Evolutionary conservation across 53 echinoderm and acorn worm species (phyloP).

Genomic region (Glandiceps talaboti): DNA sequence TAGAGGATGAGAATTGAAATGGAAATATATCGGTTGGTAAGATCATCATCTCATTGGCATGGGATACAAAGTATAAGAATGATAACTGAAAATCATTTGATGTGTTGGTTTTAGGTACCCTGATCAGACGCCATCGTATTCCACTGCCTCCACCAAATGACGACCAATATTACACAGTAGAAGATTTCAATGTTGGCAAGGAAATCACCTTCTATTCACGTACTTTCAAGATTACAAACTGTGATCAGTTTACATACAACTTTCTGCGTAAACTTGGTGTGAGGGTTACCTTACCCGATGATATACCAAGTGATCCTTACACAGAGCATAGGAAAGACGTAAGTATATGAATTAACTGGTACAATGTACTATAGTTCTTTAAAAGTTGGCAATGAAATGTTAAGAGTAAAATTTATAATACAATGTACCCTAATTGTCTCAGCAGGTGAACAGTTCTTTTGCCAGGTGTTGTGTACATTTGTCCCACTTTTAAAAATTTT

Average conservation of each 20-base stretch:
- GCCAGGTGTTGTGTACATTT: too few relatives aligned
- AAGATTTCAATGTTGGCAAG: slow-evolving; percentile 69
- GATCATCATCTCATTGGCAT: too few relatives aligned
- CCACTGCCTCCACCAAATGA: slow-evolving; percentile 94
- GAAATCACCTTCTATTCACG: slow-evolving; percentile 81
- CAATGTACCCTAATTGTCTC: not conserved
- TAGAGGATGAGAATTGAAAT: too few relatives aligned
- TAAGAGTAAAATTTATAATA: too few relatives aligned
- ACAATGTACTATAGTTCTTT: too few relatives aligned
- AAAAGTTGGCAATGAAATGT: too few relatives aligned
- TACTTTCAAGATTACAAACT: slow-evolving; percentile 89
- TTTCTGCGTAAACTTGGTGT: slow-evolving; percentile 86
- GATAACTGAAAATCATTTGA: too few relatives aligned
- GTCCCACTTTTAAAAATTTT: too few relatives aligned
- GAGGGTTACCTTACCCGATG: slow-evolving; percentile 42
- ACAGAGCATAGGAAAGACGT: slow-evolving; percentile 68
- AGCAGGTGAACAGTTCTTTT: too few relatives aligned
- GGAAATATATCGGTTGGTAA: too few relatives aligned
- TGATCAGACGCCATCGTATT: slow-evolving; percentile 81
- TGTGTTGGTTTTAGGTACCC: slow-evolving; percentile 73
- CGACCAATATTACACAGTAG: slow-evolving; percentile 86
- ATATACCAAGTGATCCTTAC: slow-evolving; percentile 72
- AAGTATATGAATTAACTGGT: slow-evolving; percentile 18
- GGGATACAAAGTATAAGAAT: too few relatives aligned
- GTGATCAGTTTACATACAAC: slow-evolving; percentile 95